Evolutionary conservation across 2,888 invertebrate species (phyloP).

Genomic region (Drosophila melanocephala): DNA sequence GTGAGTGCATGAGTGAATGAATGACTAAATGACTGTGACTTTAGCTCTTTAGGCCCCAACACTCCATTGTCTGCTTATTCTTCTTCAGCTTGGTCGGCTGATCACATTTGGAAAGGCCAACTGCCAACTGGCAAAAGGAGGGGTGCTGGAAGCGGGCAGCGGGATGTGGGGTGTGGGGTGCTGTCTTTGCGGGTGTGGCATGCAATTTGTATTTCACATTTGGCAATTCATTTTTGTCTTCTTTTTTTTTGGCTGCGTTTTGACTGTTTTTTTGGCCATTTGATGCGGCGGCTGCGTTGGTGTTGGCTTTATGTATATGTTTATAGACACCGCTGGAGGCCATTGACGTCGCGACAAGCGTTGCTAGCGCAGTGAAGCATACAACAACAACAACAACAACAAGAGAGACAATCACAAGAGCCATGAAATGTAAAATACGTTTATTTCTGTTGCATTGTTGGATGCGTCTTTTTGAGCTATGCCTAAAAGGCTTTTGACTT

Average conservation of each 20-base stretch:
- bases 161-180: neutral
- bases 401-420: slow-evolving; percentile 23
- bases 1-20: slow-evolving; percentile 28
- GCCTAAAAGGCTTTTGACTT: slow-evolving; percentile 56
- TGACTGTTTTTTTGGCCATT: slow-evolving; percentile 51
- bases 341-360: slow-evolving; percentile 64
- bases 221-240: slow-evolving; percentile 62
- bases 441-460: slow-evolving; percentile 54
- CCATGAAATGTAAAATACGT: slow-evolving; percentile 55
- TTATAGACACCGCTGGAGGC: slow-evolving; percentile 60
- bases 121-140: slow-evolving; percentile 27
- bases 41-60: slow-evolving; percentile 12
- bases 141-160: neutral
- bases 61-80: slow-evolving; percentile 24
- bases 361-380: slow-evolving; percentile 67
- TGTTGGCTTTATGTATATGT: slow-evolving; percentile 4
- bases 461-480: slow-evolving; percentile 48
- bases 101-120: slow-evolving; percentile 59
- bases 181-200: slow-evolving; percentile 55
- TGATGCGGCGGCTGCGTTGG: slow-evolving; percentile 48
- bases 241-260: slow-evolving; percentile 40
- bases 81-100: slow-evolving; percentile 9
- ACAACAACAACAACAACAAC: slow-evolving; percentile 33
- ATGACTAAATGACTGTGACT: slow-evolving; percentile 32
- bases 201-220: slow-evolving; percentile 75